These are phyloP conservation scores for Hypocryptadius cinnamomeus DNA, from an alignment of 2,113 vertebrate species.

Conservation along the genomic window DNA sequence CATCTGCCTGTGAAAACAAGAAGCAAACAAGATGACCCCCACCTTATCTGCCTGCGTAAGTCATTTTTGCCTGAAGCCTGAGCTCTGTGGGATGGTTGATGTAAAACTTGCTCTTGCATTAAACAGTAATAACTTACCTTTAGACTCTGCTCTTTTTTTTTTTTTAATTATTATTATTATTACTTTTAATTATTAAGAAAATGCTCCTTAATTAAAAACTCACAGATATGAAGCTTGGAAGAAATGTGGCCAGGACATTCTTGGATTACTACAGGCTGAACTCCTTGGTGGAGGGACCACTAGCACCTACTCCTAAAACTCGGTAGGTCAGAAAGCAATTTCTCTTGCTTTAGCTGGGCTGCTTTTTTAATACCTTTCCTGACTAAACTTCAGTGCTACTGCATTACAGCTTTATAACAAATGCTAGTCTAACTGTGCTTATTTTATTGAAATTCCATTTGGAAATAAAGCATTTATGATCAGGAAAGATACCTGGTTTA, in stretches of 20 bases:
- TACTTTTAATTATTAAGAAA: neutral
- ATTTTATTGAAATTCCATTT: conserved; percentile 51
- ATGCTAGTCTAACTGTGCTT: conserved; percentile 16
- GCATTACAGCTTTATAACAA: conserved; percentile 22
- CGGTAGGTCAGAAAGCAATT: conserved; percentile 61
- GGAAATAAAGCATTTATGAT: conserved; percentile 44
- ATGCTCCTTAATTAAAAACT: conserved; percentile 72
- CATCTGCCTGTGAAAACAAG: neutral
- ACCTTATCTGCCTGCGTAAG: neutral
- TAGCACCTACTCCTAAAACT: conserved; percentile 67
- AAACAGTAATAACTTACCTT: conserved; percentile 8
- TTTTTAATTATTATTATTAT: neutral
- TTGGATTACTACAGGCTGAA: conserved; percentile 94
- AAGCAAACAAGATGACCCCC: neutral
- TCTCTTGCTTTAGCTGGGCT: conserved; percentile 15
- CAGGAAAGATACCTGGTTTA: conserved; percentile 46
- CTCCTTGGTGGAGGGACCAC: conserved; percentile 73
- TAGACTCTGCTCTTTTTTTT: neutral
- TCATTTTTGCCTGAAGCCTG: neutral
- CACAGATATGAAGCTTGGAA: conserved; percentile 94
- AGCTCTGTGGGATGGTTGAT: neutral
- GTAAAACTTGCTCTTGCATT: conserved; percentile 15
- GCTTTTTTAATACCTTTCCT: conserved; percentile 17
- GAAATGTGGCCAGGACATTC: conserved; percentile 92
- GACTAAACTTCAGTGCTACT: conserved; percentile 5